A percentile compares a stretch with the other conserved stretches of the same genome.
Evolutionary conservation across 2,113 vertebrate genomes (phyloP).

Genomic region (Columba janthina): DNA sequence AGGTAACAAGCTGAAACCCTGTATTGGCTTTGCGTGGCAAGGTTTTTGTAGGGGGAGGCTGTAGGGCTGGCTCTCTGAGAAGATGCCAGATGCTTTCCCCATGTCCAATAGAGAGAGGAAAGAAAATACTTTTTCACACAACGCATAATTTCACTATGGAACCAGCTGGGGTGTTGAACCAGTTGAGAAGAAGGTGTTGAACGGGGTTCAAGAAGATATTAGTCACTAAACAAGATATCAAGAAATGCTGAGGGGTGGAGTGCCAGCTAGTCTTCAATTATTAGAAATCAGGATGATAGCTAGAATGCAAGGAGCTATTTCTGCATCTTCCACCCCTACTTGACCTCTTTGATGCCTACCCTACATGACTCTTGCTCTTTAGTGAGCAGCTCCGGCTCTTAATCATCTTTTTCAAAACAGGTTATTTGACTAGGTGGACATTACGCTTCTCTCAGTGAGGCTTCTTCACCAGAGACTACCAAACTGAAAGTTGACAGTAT

Average conservation of each 20-base stretch:
- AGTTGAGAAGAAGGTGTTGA: neutral
- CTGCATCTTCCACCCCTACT: neutral
- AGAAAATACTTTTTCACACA: neutral
- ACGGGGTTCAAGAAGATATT: neutral
- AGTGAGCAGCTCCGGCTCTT: neutral
- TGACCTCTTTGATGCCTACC: neutral
- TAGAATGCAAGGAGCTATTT: neutral
- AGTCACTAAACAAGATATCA: neutral
- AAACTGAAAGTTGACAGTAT: neutral
- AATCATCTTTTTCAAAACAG: neutral
- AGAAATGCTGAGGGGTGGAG: neutral
- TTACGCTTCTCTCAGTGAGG: neutral
- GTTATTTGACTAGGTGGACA: neutral
- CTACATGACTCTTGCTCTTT: neutral
- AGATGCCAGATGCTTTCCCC: neutral
- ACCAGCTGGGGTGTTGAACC: neutral
- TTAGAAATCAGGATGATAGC: neutral
- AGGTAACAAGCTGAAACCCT: neutral
- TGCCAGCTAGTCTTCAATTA: neutral
- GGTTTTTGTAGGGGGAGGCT: neutral
- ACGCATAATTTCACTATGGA: neutral
- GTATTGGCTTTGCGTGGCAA: neutral
- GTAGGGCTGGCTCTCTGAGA: neutral
- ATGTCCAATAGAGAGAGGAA: neutral
- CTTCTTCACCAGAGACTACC: neutral